Percentiles rank a stretch among this genome's conserved stretches.
phyloP scores from a whole-genome alignment of 2,888 invertebrate genomes.

The Melieria crassipennis region DNA sequence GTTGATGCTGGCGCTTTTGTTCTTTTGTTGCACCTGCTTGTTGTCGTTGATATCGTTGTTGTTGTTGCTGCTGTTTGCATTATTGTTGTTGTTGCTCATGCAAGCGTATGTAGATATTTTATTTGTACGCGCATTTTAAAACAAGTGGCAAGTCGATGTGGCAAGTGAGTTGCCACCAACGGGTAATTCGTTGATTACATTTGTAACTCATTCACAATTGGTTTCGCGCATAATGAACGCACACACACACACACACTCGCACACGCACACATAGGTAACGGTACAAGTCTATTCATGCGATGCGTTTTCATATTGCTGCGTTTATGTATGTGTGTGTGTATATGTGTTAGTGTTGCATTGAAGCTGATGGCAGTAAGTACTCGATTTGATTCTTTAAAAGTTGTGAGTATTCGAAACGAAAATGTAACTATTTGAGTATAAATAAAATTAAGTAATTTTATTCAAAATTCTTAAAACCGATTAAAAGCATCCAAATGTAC shows the following conservation, averaged over 20 bases:
- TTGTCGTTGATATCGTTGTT: neutral
- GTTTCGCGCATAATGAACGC: too few relatives aligned
- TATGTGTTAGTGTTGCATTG: neutral
- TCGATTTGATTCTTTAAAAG: too few relatives aligned
- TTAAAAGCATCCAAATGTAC: too few relatives aligned
- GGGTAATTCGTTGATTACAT: conserved; percentile 30
- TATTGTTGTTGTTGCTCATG: conserved; percentile 1
- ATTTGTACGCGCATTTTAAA: neutral
- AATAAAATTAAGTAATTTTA: too few relatives aligned
- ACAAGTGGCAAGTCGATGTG: too few relatives aligned
- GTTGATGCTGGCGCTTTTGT: neutral
- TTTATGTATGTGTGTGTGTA: neutral
- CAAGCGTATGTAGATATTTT: neutral
- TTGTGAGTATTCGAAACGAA: too few relatives aligned
- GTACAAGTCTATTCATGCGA: neutral
- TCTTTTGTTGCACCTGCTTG: conserved; percentile 1
- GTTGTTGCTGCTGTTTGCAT: neutral
- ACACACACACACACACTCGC: too few relatives aligned
- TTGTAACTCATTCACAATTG: conserved; percentile 29
- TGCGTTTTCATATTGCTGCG: neutral
- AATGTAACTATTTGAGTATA: too few relatives aligned
- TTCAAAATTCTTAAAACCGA: too few relatives aligned
- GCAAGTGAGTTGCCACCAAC: conserved; percentile 3
- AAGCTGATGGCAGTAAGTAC: too few relatives aligned
- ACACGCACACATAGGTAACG: too few relatives aligned